Base-by-base conservation (phyloP, 1,140 invertebrate genomes). In the Drosophila nigromelanica region DNA sequence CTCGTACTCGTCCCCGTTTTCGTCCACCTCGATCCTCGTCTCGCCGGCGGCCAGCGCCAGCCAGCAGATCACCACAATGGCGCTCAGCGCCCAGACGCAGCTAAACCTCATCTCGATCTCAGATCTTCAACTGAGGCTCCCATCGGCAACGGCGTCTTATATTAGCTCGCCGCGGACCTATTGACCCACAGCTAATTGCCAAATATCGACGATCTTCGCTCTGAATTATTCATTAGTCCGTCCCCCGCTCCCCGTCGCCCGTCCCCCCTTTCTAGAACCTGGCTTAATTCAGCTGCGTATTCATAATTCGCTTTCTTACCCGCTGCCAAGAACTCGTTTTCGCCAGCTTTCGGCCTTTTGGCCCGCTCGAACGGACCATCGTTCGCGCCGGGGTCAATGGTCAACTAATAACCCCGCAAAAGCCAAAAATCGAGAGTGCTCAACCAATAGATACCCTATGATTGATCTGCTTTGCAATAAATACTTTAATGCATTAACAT, bases 1-100 rank as follows among this genome's bases (percentile, higher is more conserved):
- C 43, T 91, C 90, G 27, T 89, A 91, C 37, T 91, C 90, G 47
- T 91, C 80, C 0, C 90, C 90, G 39, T 91, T 77, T 60, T 90
- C 90, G 48, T 91, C 90, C 64, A 91, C 80, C 76, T 91, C 90
- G 56, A 85, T 82, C 50, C 73, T 69, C 2, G 90, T 76, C 60
- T 91, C 90, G 45, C 61, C 83, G 58, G 21, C 5, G 14, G 63
- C 79, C 62, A 79, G 0, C 10, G 59, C 51, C 27, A 89, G 61
- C 64, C 47, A 77, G 37, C 52, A 85, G 15, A 3, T 18, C 18
- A 18, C 66, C 21, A 24, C 18, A 18, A 18, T 21, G 35, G 48
- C 60, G 58, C 50, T 45, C 30, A 54, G 55, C 27, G 55, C 47
- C 42, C 51, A 68, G 40, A 73, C 43, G 63, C 83, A 89, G 43